phyloP scores from a whole-genome alignment of 2,797 vertebrate species.

The Tenualosa ilisha region DNA sequence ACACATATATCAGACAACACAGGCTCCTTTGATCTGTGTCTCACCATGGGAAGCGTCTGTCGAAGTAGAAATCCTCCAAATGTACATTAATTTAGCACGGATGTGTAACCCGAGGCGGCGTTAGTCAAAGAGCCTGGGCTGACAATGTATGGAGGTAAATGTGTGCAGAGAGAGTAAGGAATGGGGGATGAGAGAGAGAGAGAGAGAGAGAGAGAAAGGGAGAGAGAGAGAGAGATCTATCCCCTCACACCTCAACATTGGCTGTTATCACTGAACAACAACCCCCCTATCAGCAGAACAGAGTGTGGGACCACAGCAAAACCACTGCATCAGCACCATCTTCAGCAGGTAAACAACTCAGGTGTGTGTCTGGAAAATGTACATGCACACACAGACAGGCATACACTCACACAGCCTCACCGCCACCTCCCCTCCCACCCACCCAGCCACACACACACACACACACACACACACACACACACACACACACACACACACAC shows the following conservation, averaged over 20 bases:
- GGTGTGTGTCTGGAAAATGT: not conserved
- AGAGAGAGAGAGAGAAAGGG: conserved; percentile 20
- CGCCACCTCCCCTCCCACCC: too few species aligned
- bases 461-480: conserved; percentile 20
- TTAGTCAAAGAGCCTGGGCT: conserved; percentile 59
- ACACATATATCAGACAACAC: conserved; percentile 96
- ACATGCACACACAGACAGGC: conserved; percentile 35
- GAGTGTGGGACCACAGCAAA: not conserved
- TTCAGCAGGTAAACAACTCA: not conserved
- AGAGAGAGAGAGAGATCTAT: not conserved
- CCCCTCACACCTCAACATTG: not conserved
- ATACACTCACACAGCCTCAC: conserved; percentile 25
- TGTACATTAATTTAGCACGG: conserved; percentile 98
- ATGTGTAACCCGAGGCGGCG: conserved; percentile 84
- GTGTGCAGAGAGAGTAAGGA: conserved; percentile 36
- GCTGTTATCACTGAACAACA: not conserved
- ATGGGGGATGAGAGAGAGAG: not conserved
- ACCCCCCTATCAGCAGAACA: not conserved
- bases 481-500: not conserved
- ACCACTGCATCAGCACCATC: not conserved
- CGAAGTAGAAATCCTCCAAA: conserved; percentile 97
- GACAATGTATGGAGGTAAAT: conserved; percentile 58
- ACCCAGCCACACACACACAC: not conserved
- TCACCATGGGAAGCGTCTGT: conserved; percentile 95
- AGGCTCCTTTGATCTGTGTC: conserved; percentile 93